Base-by-base conservation (phyloP, 2,113 vertebrate genomes). In the Scytalopus superciliaris region DNA sequence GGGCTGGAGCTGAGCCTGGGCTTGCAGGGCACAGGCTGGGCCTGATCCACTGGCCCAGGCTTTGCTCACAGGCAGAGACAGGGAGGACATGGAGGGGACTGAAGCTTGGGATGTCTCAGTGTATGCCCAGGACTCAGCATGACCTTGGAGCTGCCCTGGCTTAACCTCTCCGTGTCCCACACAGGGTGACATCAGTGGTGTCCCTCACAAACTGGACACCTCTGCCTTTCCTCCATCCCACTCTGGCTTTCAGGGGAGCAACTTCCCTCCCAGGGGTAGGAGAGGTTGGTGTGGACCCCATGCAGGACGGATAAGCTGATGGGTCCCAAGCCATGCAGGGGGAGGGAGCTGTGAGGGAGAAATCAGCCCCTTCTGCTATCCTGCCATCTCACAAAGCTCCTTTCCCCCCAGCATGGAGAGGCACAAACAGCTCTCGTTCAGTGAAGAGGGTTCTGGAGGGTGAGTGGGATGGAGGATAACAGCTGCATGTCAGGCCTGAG, bases 121-220 rank as follows among this genome's bases (percentile, higher is more conserved):
- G 73, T 5, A 22, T 28, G 47, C 37, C 56, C 37, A 18, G 74
- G 53, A 47, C 70, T 75, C 3, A 4, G 21, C 44, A 33, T 24
- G 62, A 53, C 44, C 53, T 18, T n/a, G 21, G 57, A 19, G 63
- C 17, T 53, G 67, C 68, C 49, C 27, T 22, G 30, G 55, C 16
- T 42, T 35, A 19, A 3, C 18, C 16, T 45, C 14, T 63, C 45
- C 60, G 40, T 2, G 2, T 25, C 68, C 35, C 8, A 1, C 0
- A 0, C 24, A 12, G 78, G 35, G 42, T n/a, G 60, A 56, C 35
- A 62, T 4, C 47, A 24, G 66, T 14, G 4, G 14, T 5, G 39
- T 40, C 57, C 44, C 55, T 73, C 63, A 39, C 44, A 42, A 23
- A 27, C 15, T 7, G 37, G 35, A 13, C 33, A 31, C 18, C 39